phyloP scores from a whole-genome alignment of 2,888 invertebrate species.

The Caenorhabditis wallacei region DNA sequence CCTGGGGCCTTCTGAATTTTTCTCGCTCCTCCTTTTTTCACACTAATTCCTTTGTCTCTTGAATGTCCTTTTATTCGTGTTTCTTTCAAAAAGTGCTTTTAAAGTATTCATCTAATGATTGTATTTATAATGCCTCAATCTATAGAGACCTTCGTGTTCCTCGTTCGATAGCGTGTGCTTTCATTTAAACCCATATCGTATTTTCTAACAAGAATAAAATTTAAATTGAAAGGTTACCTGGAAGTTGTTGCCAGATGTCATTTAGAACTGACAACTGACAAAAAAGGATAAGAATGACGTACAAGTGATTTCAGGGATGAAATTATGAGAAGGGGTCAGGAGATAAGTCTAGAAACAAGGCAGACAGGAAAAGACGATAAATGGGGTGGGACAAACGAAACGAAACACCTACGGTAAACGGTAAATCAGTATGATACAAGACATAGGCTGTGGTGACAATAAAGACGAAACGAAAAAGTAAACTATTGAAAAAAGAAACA shows the following conservation, averaged over 20 bases:
- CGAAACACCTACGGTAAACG: conserved; percentile 56
- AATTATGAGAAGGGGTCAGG: conserved; percentile 39
- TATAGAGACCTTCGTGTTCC: not conserved
- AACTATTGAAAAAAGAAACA: conserved; percentile 19
- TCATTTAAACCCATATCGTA: conserved; percentile 49
- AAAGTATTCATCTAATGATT: too few relatives aligned
- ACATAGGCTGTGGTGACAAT: conserved; percentile 44
- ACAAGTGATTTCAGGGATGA: conserved; percentile 51
- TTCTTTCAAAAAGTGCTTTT: not conserved
- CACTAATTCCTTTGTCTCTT: conserved; percentile 36
- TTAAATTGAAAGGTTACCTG: conserved; percentile 31
- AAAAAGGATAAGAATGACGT: conserved; percentile 37
- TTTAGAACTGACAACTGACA: conserved; percentile 12
- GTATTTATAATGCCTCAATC: not conserved
- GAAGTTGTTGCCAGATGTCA: conserved; percentile 26
- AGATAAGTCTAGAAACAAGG: conserved; percentile 13
- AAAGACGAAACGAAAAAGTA: conserved; percentile 23
- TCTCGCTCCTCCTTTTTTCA: conserved; percentile 26
- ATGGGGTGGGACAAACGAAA: conserved; percentile 31
- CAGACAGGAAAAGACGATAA: conserved; percentile 35
- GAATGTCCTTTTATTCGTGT: conserved; percentile 21
- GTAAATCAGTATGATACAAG: conserved; percentile 63
- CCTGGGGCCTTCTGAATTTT: conserved; percentile 53
- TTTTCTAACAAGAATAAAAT: conserved; percentile 62
- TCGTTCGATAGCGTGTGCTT: conserved; percentile 32